Evolutionary conservation across 2,113 vertebrate genomes (phyloP).

Genomic region (Cyprinus carpio): DNA sequence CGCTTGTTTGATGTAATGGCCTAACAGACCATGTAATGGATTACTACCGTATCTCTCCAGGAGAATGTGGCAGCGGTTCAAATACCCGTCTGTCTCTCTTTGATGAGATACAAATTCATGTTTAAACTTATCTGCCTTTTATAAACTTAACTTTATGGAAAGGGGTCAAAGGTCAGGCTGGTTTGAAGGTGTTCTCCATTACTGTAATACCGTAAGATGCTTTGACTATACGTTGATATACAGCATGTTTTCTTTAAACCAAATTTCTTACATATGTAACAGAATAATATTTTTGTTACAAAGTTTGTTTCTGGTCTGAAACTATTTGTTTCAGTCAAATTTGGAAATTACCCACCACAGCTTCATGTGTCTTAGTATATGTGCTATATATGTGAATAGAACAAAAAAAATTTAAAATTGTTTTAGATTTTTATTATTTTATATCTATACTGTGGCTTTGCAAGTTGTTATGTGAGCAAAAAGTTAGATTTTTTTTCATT

Average conservation of each 20-base stretch:
- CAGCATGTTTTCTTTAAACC: neutral
- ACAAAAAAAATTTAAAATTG: too few species aligned
- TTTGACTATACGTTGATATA: neutral
- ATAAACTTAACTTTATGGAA: neutral
- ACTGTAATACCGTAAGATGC: neutral
- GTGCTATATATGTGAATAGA: too few species aligned
- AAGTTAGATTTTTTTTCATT: too few species aligned
- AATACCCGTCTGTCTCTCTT: slow-evolving; percentile 14
- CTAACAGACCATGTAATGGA: slow-evolving; percentile 37
- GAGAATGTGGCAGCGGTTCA: slow-evolving; percentile 22
- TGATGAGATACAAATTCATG: neutral
- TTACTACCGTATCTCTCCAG: slow-evolving; percentile 14
- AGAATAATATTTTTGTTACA: neutral
- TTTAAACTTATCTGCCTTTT: neutral
- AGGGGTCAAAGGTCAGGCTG: neutral
- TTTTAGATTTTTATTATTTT: too few species aligned
- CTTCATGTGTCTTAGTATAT: neutral
- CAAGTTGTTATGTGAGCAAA: too few species aligned
- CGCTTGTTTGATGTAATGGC: slow-evolving; percentile 51
- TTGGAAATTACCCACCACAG: neutral
- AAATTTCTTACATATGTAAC: neutral
- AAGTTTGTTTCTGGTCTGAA: neutral
- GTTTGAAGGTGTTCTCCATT: neutral
- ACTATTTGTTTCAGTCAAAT: neutral
- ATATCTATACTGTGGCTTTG: too few species aligned